Percentiles rank a stretch among this genome's conserved stretches.
Conservation (phyloP, 1,140 invertebrate genomes). For the Drosophila albomicans region DNA sequence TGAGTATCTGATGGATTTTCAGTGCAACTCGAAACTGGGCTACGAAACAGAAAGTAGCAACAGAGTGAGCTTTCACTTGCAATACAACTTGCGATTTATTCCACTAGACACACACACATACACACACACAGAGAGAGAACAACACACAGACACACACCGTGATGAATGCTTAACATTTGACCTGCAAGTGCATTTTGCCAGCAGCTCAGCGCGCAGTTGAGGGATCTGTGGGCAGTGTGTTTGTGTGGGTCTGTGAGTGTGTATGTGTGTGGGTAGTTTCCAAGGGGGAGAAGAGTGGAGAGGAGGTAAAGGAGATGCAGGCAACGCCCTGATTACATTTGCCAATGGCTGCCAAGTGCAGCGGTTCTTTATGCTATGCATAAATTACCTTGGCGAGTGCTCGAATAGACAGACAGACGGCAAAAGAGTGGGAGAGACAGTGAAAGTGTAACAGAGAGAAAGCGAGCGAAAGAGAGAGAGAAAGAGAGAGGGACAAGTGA, state of each 20-base stretch:
- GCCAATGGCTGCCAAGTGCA: conserved; percentile 50
- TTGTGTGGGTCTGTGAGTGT: no score
- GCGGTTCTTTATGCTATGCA: conserved; percentile 46
- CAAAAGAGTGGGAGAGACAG: not conserved
- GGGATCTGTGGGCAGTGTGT: not conserved
- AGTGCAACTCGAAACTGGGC: not conserved
- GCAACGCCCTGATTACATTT: conserved; percentile 41
- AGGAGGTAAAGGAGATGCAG: not conserved
- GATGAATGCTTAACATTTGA: conserved; percentile 66
- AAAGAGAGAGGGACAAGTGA: not conserved
- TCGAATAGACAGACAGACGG: not conserved
- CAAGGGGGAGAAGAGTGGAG: not conserved
- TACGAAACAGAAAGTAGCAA: not conserved
- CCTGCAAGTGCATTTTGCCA: conserved; percentile 21
- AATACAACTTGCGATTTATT: conserved; percentile 34
- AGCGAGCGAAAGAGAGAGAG: not conserved
- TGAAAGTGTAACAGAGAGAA: not conserved
- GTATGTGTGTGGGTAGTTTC: not conserved
- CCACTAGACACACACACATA: not conserved
- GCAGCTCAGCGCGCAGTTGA: not conserved
- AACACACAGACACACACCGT: conserved; percentile 11
- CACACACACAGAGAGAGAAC: not conserved
- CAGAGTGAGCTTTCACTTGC: conserved; percentile 22
- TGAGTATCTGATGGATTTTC: not conserved
- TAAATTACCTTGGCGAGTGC: conserved; percentile 54